Percentiles rank a stretch among this genome's conserved stretches.
Conservation (phyloP, 2,888 invertebrate genomes). For the Drosophila atripex region DNA sequence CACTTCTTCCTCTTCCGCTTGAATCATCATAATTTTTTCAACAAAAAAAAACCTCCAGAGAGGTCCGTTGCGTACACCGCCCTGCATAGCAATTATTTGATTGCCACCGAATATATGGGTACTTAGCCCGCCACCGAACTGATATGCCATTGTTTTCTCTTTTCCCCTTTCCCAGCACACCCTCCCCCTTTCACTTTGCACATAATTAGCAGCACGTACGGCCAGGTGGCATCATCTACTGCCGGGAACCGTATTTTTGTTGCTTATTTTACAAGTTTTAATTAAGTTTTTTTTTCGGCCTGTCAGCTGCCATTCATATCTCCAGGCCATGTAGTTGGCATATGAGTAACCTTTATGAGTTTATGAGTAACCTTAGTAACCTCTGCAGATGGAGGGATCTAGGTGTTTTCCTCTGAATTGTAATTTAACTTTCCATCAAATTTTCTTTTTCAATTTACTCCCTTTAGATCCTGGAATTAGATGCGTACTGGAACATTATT, state of each 20-base stretch:
- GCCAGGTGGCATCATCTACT: constrained; percentile 28
- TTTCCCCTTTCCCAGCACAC: constrained; percentile 1
- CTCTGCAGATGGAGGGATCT: too few species aligned
- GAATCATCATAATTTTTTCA: constrained; percentile 38
- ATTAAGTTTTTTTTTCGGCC: constrained; percentile 54
- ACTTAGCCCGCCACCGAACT: neutral
- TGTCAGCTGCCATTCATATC: constrained; percentile 40
- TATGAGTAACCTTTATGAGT: too few species aligned
- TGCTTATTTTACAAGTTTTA: constrained; percentile 48
- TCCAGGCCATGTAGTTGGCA: constrained; percentile 3
- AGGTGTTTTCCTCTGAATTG: neutral
- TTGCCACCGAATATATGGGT: constrained; percentile 39
- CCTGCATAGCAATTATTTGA: constrained; percentile 73
- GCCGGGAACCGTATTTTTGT: constrained; percentile 29
- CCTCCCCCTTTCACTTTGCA: constrained; percentile 23
- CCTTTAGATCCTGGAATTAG: neutral
- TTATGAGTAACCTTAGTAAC: neutral
- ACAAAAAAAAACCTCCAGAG: constrained; percentile 6
- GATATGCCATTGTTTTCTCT: constrained; percentile 9
- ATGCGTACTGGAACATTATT: neutral
- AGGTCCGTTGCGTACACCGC: constrained; percentile 54
- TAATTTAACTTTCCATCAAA: neutral
- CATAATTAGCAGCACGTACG: constrained; percentile 69
- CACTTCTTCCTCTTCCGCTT: constrained; percentile 41
- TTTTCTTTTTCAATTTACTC: neutral